Percentiles rank a stretch among this genome's conserved stretches.
These are phyloP conservation scores for Ormyrus pomaceus DNA, from an alignment of 2,888 invertebrate species.

Conservation along the genomic window DNA sequence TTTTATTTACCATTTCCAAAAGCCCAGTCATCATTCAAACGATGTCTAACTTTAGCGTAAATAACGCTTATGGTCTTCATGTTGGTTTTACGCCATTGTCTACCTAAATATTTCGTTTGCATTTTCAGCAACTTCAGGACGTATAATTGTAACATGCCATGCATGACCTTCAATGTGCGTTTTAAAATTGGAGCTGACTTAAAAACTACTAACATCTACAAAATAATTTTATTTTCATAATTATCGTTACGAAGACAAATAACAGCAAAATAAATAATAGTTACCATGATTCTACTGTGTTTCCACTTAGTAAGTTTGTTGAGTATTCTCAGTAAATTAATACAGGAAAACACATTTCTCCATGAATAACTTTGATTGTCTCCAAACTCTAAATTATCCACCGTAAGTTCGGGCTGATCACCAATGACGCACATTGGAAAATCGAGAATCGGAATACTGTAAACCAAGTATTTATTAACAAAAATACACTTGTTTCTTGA, in stretches of 20 bases:
- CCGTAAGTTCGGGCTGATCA: conserved; percentile 94
- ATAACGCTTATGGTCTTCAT: conserved; percentile 99
- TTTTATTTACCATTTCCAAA: conserved; percentile 90
- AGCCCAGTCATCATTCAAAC: conserved; percentile 99
- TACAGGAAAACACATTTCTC: conserved; percentile 98
- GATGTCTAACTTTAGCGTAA: conserved; percentile 96
- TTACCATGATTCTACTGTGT: conserved; percentile 96
- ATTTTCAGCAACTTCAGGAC: conserved; percentile 98
- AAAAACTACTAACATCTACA: conserved; percentile 96
- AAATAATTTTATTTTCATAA: conserved; percentile 26
- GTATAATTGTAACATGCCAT: conserved; percentile 98
- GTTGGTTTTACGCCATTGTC: conserved; percentile 99
- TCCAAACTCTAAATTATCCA: conserved; percentile 92
- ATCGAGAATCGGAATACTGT: conserved; percentile 92
- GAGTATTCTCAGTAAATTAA: conserved; percentile 95
- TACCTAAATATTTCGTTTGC: conserved; percentile 99
- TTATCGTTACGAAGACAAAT: neutral
- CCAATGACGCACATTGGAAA: conserved; percentile 98
- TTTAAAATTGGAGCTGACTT: conserved; percentile 99
- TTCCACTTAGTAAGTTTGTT: conserved; percentile 99
- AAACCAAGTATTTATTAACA: conserved; percentile 56
- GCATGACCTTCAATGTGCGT: conserved; percentile 94
- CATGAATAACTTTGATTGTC: conserved; percentile 93
- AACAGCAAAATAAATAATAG: conserved; percentile 1
- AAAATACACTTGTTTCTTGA: neutral